Evolutionary conservation across 2,797 vertebrate genomes (phyloP), one percentile per base, ranked within the genome.

Genomic region (Coilia nasus): DNA sequence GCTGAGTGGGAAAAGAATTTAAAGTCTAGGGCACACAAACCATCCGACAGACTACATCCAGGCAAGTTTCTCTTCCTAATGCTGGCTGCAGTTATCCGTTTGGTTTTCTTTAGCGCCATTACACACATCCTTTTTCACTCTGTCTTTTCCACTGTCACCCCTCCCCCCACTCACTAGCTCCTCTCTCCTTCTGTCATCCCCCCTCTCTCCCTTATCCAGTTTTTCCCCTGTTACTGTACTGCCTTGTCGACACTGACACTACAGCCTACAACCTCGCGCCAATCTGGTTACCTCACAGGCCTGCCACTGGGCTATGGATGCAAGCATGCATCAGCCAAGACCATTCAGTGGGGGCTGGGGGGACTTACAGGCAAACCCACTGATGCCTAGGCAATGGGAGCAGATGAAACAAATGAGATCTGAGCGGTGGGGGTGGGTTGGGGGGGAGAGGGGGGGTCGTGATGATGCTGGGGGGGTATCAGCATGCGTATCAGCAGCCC

Each of bases 371-470:
- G 19, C 71, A 21, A 44, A 31, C 71, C 71, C 71, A 78, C 31
- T 78, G 71, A 44, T 78, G 71, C 71, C 35, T 41, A 31, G 71
- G 31, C 71, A 78, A 78, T 44, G 7, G 17, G 0, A 78, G 19
- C 71, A 78, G 71, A 78, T 78, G 71, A 78, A 78, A 44, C 35
- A 78, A 78, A 78, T 78, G 17, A 78, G 35, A 78, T 44, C 35
- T 78, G 31, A 15, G 64, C 3, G 31, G 6, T 6, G 71, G 31
- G 64, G 6, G n/a, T 28, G 9, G 62, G 62, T 25, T 12, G 62
- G 62, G 62, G 14, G 64, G 0, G 62, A 6, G 15, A n/a, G 19
- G 10, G 12, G 25, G 62, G 23, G n/a, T 9, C 9, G 2, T 11
- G n/a, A 41, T 41, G 35, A 5, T 41, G 35, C 35, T 41, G 2